Evolutionary conservation across 2,888 invertebrate species (phyloP), one percentile per base, ranked within the genome.

Genomic region (Arrhopalites spinosus): DNA sequence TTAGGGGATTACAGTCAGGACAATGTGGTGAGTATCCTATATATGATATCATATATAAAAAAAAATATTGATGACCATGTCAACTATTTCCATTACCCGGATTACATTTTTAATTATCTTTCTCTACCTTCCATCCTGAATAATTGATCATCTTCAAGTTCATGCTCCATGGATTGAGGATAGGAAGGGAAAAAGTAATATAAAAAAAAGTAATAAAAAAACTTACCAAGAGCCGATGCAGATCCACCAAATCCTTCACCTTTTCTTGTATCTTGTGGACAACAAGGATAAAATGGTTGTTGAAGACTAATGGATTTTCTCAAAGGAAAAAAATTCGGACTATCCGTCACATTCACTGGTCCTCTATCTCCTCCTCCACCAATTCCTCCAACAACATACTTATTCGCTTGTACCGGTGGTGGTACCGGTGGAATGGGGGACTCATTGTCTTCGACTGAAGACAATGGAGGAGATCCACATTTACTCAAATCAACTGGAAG

Each of bases 391-490:
- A 77, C 78, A 36, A 36, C 36, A 63, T 80, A 80, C 47, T 80
- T 79, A 27, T 67, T 70, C 8, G 78, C 77, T 0, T 74, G 73
- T 43, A 80, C 78, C 56, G 81, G 81, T 5, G 82, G 82, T 13
- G 82, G 82, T 0, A 81, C 80, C 0, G 82, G 82, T 36, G 82
- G 82, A 45, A 82, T 72, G 1, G 77, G 75, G 23, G 67, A 64
- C 29, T 77, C 75, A 23, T 72, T 74, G 59, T 70, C 74, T 25
- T 80, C 81, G n/a, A 80, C 76, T 15, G 78, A 77, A 3, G 80
- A 80, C n/a, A 81, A 66, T 47, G 79, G 82, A 13, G 81, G 82
- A 11, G 82, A 82, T 23, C 80, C 80, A 61, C 82, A 82, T 68
- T 82, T 81, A 15, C 77, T 79, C 30, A 82, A 75, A 75, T 82